Percentiles rank a stretch among this genome's conserved stretches.
Conservation (phyloP, 2,113 vertebrate genomes). For the Elaphurus davidianus region DNA sequence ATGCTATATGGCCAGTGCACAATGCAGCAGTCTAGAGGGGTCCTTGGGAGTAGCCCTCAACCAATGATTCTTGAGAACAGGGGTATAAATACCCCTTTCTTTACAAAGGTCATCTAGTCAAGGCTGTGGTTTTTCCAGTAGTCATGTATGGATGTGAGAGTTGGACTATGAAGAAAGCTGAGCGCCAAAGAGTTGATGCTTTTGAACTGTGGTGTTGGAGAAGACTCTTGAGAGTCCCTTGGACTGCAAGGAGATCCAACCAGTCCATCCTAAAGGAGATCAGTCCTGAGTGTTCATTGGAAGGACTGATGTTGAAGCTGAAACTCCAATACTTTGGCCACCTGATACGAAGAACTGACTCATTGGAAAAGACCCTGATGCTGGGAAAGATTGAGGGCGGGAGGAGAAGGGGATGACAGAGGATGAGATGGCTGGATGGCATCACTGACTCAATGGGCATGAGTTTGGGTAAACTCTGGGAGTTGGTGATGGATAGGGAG, state of each 20-base stretch:
- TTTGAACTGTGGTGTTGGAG: neutral
- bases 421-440: neutral
- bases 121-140: neutral
- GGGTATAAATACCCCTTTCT: neutral
- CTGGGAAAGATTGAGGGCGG: neutral
- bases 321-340: neutral
- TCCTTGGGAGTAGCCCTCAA: too few species aligned
- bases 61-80: neutral
- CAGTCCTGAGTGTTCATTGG: neutral
- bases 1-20: rapidly evolving
- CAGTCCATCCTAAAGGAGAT: neutral
- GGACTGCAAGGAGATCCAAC: neutral
- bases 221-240: neutral
- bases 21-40: rapidly evolving
- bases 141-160: neutral
- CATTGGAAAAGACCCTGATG: neutral
- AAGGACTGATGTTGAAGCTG: neutral
- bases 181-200: neutral
- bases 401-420: neutral
- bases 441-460: neutral
- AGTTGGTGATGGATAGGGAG: neutral
- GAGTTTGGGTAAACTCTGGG: neutral
- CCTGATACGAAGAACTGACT: neutral
- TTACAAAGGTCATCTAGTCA: neutral
- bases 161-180: neutral